Conservation (phyloP, 2,797 vertebrate genomes). For the Poeciliopsis gracilis region DNA sequence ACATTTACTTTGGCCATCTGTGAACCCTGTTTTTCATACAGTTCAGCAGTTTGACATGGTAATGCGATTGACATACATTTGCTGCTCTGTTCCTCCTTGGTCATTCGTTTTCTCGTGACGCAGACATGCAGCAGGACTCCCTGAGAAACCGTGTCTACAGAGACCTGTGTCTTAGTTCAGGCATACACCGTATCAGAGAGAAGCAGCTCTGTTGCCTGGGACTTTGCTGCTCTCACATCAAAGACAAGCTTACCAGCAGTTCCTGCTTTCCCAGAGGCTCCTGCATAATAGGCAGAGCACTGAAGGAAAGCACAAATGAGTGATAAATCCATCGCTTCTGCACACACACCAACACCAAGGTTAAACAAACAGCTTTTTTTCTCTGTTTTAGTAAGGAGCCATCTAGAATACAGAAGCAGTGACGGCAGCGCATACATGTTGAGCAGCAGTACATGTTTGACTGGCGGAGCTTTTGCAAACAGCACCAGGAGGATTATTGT, state of each 20-base stretch:
- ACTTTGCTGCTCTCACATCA: slow-evolving; percentile 58
- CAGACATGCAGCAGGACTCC: slow-evolving; percentile 41
- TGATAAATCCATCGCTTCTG: slow-evolving; percentile 37
- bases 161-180: slow-evolving; percentile 55
- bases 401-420: slow-evolving; percentile 9
- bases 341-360: slow-evolving; percentile 36
- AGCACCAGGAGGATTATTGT: slow-evolving; percentile 25
- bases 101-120: slow-evolving; percentile 41
- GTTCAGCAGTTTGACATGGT: slow-evolving; percentile 20
- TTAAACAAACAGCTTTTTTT: slow-evolving; percentile 44
- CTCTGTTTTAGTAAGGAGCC: not conserved
- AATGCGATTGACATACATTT: slow-evolving; percentile 33
- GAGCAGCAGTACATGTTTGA: slow-evolving; percentile 22
- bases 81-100: slow-evolving; percentile 29
- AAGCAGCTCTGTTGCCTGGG: slow-evolving; percentile 53
- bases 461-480: slow-evolving; percentile 30
- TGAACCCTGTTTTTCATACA: slow-evolving; percentile 4
- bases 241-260: slow-evolving; percentile 59
- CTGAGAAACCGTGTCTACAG: slow-evolving; percentile 51
- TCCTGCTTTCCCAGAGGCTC: slow-evolving; percentile 50
- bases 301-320: slow-evolving; percentile 26
- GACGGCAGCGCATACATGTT: slow-evolving; percentile 21
- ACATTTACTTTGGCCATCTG: slow-evolving; percentile 10
- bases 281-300: slow-evolving; percentile 54
- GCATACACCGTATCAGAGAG: slow-evolving; percentile 58